These are phyloP conservation scores for Sclerodermus sp. DNA, from an alignment of 2,888 invertebrate species.

Conservation along the genomic window DNA sequence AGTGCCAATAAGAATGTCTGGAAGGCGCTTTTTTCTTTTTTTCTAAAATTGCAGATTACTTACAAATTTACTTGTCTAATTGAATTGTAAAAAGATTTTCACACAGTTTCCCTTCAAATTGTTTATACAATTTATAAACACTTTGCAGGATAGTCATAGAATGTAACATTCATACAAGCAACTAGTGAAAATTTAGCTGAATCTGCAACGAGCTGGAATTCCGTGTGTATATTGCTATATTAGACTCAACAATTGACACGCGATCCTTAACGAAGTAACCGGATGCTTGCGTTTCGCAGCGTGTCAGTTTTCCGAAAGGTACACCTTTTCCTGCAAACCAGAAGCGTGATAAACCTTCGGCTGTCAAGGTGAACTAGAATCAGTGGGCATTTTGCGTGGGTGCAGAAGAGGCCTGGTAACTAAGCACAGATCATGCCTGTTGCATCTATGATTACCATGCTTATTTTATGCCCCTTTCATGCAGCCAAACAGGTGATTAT, in stretches of 20 bases:
- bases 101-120: too few species aligned
- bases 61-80: too few species aligned
- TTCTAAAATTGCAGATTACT: too few species aligned
- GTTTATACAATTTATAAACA: too few species aligned
- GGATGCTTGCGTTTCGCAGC: conserved; percentile 14
- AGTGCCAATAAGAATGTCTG: too few species aligned
- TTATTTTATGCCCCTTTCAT: neutral
- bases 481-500: too few species aligned
- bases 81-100: too few species aligned
- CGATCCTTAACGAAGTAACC: conserved; percentile 13
- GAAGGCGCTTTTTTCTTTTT: too few species aligned
- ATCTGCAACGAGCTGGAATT: neutral
- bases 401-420: conserved; percentile 39
- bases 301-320: conserved; percentile 36
- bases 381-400: conserved; percentile 36
- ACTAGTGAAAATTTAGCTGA: neutral
- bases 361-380: conserved; percentile 51
- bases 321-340: conserved; percentile 29
- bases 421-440: conserved; percentile 12
- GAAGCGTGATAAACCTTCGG: conserved; percentile 33
- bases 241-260: conserved; percentile 12
- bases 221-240: neutral
- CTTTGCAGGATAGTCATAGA: too few species aligned
- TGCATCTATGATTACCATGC: neutral
- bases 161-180: too few species aligned